Evolutionary conservation across 2,113 vertebrate species (phyloP).

Genomic region (Gambusia holbrooki): DNA sequence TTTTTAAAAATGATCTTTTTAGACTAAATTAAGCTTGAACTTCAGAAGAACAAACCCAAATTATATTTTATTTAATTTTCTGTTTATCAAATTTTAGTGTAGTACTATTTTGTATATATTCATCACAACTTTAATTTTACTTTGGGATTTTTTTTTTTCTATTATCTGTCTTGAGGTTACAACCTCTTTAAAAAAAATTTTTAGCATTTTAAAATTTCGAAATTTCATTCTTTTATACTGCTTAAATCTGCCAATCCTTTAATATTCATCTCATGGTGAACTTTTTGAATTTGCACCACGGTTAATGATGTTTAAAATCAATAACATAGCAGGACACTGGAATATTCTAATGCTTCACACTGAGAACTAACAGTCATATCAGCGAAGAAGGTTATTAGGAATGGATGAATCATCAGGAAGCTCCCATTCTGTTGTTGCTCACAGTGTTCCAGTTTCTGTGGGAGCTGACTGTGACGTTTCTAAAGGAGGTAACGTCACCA

Average conservation of each 20-base stretch:
- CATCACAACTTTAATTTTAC: background rate
- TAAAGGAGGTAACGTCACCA: conserved; percentile 44
- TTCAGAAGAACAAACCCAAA: background rate
- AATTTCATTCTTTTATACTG: conserved; percentile 3
- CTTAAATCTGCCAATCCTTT: conserved; percentile 25
- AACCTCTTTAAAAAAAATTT: too few relatives aligned
- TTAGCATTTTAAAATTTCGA: background rate
- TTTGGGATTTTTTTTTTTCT: background rate
- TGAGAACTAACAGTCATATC: background rate
- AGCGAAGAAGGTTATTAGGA: conserved; percentile 6
- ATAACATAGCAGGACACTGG: background rate
- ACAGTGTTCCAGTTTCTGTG: conserved; percentile 2
- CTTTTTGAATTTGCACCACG: background rate
- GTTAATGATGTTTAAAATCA: background rate
- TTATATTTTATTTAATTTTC: background rate
- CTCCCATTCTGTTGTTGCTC: conserved; percentile 2
- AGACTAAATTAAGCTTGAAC: background rate
- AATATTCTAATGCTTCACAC: conserved; percentile 4
- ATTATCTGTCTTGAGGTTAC: background rate
- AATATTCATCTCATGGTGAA: background rate
- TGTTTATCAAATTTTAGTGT: background rate
- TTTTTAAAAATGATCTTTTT: background rate
- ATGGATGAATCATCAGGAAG: conserved; percentile 65
- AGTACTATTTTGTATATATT: background rate
- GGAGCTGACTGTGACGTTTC: conserved; percentile 36